A percentile compares a stretch with the other conserved stretches of the same genome.
These are phyloP conservation scores for Charaxes varanes DNA, from an alignment of 1,140 invertebrate genomes.

Conservation along the genomic window DNA sequence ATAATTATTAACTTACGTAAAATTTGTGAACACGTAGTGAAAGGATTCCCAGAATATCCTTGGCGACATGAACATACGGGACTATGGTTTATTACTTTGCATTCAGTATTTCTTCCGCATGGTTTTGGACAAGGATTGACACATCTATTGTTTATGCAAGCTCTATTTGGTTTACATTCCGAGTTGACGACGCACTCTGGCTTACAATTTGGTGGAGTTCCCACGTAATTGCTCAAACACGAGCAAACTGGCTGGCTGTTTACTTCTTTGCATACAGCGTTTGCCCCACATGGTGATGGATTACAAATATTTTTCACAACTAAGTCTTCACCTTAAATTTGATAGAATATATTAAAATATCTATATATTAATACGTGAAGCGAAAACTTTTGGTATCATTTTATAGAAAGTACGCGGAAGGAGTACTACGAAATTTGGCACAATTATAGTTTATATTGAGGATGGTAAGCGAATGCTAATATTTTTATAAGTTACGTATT, in stretches of 20 bases:
- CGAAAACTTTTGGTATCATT: constrained; percentile 8
- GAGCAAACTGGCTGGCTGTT: constrained; percentile 76
- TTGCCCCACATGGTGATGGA: constrained; percentile 65
- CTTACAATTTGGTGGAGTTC: constrained; percentile 76
- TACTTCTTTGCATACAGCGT: constrained; percentile 54
- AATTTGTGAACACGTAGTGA: constrained; percentile 73
- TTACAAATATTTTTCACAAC: constrained; percentile 70
- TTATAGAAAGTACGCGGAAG: no score
- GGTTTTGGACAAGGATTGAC: constrained; percentile 77
- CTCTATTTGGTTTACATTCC: constrained; percentile 77
- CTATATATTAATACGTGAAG: not conserved
- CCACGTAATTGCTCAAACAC: constrained; percentile 75
- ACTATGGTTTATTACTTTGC: constrained; percentile 75
- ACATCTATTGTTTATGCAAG: constrained; percentile 80
- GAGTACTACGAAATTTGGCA: no score
- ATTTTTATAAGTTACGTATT: no score
- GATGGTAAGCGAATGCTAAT: no score
- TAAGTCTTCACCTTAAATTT: constrained; percentile 45
- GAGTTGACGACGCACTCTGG: constrained; percentile 78
- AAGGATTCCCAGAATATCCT: constrained; percentile 77
- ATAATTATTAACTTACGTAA: constrained; percentile 73
- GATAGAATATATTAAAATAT: not conserved
- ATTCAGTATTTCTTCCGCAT: constrained; percentile 72
- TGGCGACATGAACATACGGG: constrained; percentile 75
- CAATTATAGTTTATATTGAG: no score